Evolutionary conservation across 2,113 vertebrate genomes (phyloP).

Genomic region (Pelvicachromis taeniatus): DNA sequence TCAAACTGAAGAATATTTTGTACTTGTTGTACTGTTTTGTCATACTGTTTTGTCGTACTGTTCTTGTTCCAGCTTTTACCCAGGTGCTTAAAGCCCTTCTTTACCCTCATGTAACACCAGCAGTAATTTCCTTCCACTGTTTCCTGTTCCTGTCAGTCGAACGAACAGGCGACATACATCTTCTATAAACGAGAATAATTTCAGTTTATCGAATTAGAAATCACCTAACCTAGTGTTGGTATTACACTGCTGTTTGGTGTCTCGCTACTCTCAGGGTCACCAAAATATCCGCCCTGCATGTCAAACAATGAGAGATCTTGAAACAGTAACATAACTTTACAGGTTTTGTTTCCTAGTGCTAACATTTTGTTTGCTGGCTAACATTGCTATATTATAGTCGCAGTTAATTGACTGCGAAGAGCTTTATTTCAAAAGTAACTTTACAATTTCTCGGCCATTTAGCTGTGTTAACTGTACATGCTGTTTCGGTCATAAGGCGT

Average conservation of each 20-base stretch:
- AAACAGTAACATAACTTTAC: no score
- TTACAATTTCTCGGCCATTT: no score
- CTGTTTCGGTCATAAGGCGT: accelerated
- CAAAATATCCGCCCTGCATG: accelerated
- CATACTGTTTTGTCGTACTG: no score
- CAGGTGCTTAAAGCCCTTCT: no score
- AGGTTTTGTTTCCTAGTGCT: neutral
- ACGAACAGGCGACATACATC: neutral
- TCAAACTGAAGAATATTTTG: no score
- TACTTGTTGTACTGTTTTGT: no score
- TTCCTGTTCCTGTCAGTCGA: no score
- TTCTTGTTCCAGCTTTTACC: no score
- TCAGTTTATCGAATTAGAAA: neutral
- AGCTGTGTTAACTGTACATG: neutral
- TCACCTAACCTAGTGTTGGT: neutral
- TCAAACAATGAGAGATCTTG: no score
- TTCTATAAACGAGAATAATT: neutral
- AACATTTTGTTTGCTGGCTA: no score
- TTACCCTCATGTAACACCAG: no score
- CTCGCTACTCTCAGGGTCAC: neutral
- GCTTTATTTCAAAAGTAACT: neutral
- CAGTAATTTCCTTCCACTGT: no score
- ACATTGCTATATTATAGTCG: neutral
- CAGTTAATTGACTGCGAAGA: neutral
- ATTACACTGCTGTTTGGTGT: neutral